A percentile compares a stretch with the other conserved stretches of the same genome.
phyloP scores from a whole-genome alignment of 2,888 invertebrate genomes.

The Dexiosoma caninum region DNA sequence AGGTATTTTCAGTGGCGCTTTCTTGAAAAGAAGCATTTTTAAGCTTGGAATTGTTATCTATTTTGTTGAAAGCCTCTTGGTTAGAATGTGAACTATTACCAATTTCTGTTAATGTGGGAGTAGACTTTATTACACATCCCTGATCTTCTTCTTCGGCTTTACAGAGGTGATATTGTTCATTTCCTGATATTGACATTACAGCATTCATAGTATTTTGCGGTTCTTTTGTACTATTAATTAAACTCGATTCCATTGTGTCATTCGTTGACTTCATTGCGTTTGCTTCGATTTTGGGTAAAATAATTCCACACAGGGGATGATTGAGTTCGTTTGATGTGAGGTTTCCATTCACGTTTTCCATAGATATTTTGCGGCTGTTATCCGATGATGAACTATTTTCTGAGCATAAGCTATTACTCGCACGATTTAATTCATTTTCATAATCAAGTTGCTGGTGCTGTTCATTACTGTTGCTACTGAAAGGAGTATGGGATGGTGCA shows the following conservation, averaged over 20 bases:
- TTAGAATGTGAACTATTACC: background rate
- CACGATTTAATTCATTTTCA: slow-evolving; percentile 15
- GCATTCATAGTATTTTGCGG: background rate
- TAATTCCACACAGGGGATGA: background rate
- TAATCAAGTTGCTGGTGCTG: background rate
- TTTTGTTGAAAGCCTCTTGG: background rate
- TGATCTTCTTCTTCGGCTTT: slow-evolving; percentile 3
- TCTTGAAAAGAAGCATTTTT: slow-evolving; percentile 6
- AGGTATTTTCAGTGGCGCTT: background rate
- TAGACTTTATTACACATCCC: slow-evolving; percentile 10
- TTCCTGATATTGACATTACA: background rate
- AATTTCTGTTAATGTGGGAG: background rate
- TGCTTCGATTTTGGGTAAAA: background rate
- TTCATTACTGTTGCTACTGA: background rate
- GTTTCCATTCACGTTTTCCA: slow-evolving; percentile 1
- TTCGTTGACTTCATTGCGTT: slow-evolving; percentile 20
- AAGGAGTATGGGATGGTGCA: background rate
- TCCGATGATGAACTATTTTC: slow-evolving; percentile 24
- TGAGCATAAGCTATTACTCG: slow-evolving; percentile 31
- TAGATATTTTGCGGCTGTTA: background rate
- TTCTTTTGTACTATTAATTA: slow-evolving; percentile 1
- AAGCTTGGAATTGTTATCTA: background rate
- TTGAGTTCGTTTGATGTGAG: background rate
- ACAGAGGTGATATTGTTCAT: slow-evolving; percentile 11
- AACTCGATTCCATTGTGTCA: slow-evolving; percentile 14